Evolutionary conservation across 2,797 vertebrate genomes (phyloP).

Genomic region (Pampus argenteus): DNA sequence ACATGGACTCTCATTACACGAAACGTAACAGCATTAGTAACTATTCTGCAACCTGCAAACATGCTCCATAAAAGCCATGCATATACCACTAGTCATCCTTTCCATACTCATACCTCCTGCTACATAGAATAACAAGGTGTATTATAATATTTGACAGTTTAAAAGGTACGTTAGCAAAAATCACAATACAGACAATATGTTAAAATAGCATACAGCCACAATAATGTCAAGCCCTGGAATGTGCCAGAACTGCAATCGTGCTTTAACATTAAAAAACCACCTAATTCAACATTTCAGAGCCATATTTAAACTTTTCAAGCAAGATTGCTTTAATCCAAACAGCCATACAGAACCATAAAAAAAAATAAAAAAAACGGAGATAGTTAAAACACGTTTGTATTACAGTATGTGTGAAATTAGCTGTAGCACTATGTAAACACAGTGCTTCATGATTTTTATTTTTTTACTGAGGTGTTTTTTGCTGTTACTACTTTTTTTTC

Average conservation of each 20-base stretch:
- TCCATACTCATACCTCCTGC: conserved; percentile 47
- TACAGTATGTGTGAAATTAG: conserved; percentile 70
- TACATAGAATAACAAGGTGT: conserved; percentile 55
- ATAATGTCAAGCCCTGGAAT: conserved; percentile 43
- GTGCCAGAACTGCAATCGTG: conserved; percentile 53
- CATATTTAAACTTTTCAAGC: conserved; percentile 54
- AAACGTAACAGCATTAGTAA: conserved; percentile 51
- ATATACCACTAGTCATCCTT: conserved; percentile 57
- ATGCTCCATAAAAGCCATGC: conserved; percentile 50
- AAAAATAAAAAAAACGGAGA: conserved; percentile 44
- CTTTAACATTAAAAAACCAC: conserved; percentile 55
- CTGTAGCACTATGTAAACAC: conserved; percentile 67
- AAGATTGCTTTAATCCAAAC: conserved; percentile 44
- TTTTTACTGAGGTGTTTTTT: conserved; percentile 67
- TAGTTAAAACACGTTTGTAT: conserved; percentile 55
- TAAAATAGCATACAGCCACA: conserved; percentile 38
- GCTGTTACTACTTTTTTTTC: conserved; percentile 60
- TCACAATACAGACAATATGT: conserved; percentile 31
- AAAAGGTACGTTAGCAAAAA: conserved; percentile 51
- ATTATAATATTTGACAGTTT: conserved; percentile 68
- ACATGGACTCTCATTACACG: conserved; percentile 59
- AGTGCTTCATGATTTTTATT: conserved; percentile 62
- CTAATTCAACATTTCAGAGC: conserved; percentile 56
- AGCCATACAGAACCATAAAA: conserved; percentile 72
- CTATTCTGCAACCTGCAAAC: conserved; percentile 57